Base-by-base conservation (phyloP, 2,113 vertebrate genomes). In the Zapornia atra region DNA sequence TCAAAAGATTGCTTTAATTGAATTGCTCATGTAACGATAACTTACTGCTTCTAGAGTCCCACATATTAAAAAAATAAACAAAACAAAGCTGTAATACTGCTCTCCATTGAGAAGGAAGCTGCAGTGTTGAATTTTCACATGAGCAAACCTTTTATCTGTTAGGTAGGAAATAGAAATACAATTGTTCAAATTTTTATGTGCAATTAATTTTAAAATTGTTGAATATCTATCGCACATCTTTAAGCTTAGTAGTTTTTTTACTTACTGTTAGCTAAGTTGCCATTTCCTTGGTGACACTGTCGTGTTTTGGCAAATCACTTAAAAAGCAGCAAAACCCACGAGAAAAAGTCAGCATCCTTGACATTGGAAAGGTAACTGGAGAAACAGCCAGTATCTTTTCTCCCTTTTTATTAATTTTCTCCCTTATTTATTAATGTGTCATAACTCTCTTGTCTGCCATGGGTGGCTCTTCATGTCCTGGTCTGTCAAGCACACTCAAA, bases 1-100 rank as follows among this genome's bases (percentile, higher is more conserved):
- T 96, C 81, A 88, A 88, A 96, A 92, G 86, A 91, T 88, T 91
- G 34, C 56, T 95, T 75, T 95, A 96, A 93, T 91, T 94, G 50
- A 96, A 97, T 95, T 97, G 88, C 82, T 96, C 42, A 29, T 84
- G 57, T 91, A 90, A 84, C 8, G 28, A 68, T 94, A 96, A 56
- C 80, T 80, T 84, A 90, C 20, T 69, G 73, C 60, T 83, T 79
- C 56, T 85, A 21, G 68, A 86, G 34, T 80, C 72, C 9, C 34
- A 75, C 56, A 46, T 9, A 78, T 57, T 46, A 7, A 81, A 24
- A 56, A 36, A 24, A 56, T n/a, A 73, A 68, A 25, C 22, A 51
- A 53, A 53, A 16, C 51, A 26, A 53, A 53, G 8, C 8, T 65
- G 10, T 40, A 70, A n/a, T 25, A 13, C 24, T 26, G 10, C 5